Conservation (phyloP, 2,888 invertebrate species). For the Rhagophthalmus giganteus region DNA sequence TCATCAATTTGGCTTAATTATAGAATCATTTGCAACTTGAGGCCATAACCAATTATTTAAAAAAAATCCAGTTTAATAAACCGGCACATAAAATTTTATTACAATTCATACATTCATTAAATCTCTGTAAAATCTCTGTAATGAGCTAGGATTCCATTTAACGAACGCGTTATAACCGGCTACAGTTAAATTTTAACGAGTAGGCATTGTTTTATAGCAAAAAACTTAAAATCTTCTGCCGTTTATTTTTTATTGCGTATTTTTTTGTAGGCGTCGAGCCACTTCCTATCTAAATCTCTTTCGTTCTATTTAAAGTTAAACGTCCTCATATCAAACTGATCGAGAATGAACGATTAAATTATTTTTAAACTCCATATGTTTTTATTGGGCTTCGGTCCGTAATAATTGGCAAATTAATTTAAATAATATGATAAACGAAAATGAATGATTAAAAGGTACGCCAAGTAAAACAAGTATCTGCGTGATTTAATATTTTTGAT, state of each 20-base stretch:
- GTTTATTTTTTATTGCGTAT: too few relatives aligned
- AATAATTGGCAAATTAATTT: slow-evolving; percentile 28
- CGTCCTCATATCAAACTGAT: not conserved
- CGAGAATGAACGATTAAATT: not conserved
- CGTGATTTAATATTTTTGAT: slow-evolving; percentile 23
- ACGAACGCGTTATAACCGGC: too few relatives aligned
- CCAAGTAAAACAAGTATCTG: slow-evolving; percentile 11
- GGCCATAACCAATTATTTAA: slow-evolving; percentile 13
- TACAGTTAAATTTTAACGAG: too few relatives aligned
- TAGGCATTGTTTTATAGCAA: too few relatives aligned
- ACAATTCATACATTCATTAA: slow-evolving; percentile 8
- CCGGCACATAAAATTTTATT: slow-evolving; percentile 16
- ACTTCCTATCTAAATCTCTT: not conserved
- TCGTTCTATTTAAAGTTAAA: not conserved
- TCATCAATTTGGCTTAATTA: slow-evolving; percentile 3
- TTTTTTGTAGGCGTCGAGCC: too few relatives aligned
- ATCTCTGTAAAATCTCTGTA: slow-evolving; percentile 3
- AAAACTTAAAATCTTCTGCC: too few relatives aligned
- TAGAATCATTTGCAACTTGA: slow-evolving; percentile 5
- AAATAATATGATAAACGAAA: slow-evolving; percentile 22
- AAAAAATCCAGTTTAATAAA: slow-evolving; percentile 9
- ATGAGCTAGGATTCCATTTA: not conserved
- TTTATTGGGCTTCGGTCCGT: not conserved
- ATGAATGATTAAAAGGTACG: slow-evolving; percentile 26
- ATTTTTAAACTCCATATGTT: not conserved